Conservation (phyloP, 1,140 invertebrate genomes). For the Lordiphosa collinella region DNA sequence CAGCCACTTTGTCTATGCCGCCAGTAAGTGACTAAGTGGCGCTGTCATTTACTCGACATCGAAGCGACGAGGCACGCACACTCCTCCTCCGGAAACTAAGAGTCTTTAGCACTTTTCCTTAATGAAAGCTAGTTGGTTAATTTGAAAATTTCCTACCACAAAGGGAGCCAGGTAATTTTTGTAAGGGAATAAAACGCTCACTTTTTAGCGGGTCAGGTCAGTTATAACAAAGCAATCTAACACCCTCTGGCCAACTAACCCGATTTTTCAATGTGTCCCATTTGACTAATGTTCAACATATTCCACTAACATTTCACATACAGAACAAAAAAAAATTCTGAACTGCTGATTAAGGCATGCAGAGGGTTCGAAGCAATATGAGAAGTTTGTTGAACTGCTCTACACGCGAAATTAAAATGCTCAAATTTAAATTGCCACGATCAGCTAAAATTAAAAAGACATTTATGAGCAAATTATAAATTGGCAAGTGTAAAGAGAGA, state of each 20-base stretch:
- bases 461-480: neutral
- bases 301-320: slow-evolving; percentile 1
- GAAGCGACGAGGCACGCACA: slow-evolving; percentile 13
- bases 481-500: neutral
- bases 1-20: slow-evolving; percentile 40
- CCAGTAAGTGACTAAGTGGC: slow-evolving; percentile 34
- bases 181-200: neutral
- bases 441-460: slow-evolving; percentile 18
- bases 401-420: slow-evolving; percentile 23
- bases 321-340: slow-evolving; percentile 16
- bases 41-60: slow-evolving; percentile 27
- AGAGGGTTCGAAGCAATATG: slow-evolving; percentile 34
- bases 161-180: neutral
- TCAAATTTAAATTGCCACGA: slow-evolving; percentile 22
- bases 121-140: slow-evolving; percentile 37
- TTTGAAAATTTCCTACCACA: slow-evolving; percentile 24
- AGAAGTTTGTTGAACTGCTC: slow-evolving; percentile 66
- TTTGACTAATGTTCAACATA: slow-evolving; percentile 10
- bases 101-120: slow-evolving; percentile 49
- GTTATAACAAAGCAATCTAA: slow-evolving; percentile 42
- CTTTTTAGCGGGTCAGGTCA: slow-evolving; percentile 31
- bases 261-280: slow-evolving; percentile 14
- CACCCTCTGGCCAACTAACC: slow-evolving; percentile 51
- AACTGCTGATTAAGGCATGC: neutral
- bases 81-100: neutral